Evolutionary conservation across 2,888 invertebrate genomes (phyloP), one percentile per base, ranked within the genome.

Genomic region (Stenodera caucasica): DNA sequence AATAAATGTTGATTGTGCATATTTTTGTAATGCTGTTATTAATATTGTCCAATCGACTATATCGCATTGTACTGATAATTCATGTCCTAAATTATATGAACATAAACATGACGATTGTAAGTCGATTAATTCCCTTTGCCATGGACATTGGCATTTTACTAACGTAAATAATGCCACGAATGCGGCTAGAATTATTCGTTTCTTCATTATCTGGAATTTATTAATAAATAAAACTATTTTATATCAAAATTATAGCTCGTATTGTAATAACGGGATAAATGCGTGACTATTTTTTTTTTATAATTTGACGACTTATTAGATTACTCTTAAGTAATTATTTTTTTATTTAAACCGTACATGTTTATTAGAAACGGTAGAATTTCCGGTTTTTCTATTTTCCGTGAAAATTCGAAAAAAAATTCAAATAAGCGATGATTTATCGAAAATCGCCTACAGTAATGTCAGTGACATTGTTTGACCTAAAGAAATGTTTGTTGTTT

Each of bases 1-100:
- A 68, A 96, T 83, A 53, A 88, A 84, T 57, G 86, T 87, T 68
- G 84, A 83, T 65, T 84, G 83, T 21, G 89, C 86, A 82, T 88
- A 87, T 70, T 86, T 85, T 76, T 90, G 86, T 78, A 92, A 82
- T 29, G 92, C 90, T 58, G 86, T 82, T 70, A 94, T 78, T n/a
- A 96, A 83, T 67, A 86, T 84, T 50, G 85, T 81, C 78, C 92
- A 93, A 74, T 93, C 90, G 61, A 94, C 93, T 85, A 92, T 90
- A 81, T 94, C 93, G 81, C 94, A 95, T 81, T 95, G 94, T 66
- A 95, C 90, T 32, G 93, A 93, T 12, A 95, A 83, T 78, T 94
- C 93, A 70, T 88, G 86, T 49, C 91, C 92, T 64, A 92, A 83
- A 78, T 94, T 94, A 79, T 90, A 90, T 64, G 94, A 93, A 81